Evolutionary conservation across 2,888 invertebrate genomes (phyloP).

Genomic region (Rhagonycha lutea): DNA sequence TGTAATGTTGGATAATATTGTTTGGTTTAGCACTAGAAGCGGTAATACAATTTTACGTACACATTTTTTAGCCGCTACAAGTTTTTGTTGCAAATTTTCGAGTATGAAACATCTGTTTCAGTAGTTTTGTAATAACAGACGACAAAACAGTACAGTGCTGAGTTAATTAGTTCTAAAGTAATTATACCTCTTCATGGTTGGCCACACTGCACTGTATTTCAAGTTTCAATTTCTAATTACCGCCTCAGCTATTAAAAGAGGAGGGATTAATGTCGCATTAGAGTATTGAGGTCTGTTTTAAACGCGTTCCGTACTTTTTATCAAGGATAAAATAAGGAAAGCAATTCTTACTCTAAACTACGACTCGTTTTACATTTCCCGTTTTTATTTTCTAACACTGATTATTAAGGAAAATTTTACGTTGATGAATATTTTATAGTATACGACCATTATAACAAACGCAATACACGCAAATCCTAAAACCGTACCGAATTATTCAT

Average conservation of each 20-base stretch:
- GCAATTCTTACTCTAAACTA: not conserved
- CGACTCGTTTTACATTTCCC: not conserved
- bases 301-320: not conserved
- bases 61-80: not conserved
- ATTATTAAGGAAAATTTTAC: not conserved
- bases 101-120: constrained; percentile 34
- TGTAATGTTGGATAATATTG: not conserved
- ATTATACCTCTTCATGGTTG: constrained; percentile 49
- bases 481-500: not conserved
- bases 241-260: constrained; percentile 32
- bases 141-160: constrained; percentile 42
- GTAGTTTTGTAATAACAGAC: constrained; percentile 38
- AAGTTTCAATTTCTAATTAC: constrained; percentile 44
- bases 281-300: constrained; percentile 13
- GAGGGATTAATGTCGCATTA: constrained; percentile 24
- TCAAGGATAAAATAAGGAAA: not conserved
- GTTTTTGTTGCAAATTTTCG: constrained; percentile 19
- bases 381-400: not conserved
- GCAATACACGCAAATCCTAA: not conserved
- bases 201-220: constrained; percentile 46
- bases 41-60: not conserved
- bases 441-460: not conserved
- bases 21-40: not conserved
- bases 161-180: constrained; percentile 52
- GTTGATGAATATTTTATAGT: not conserved